phyloP scores from a whole-genome alignment of 2,797 vertebrate species.

The Hemitrygon akajei region DNA sequence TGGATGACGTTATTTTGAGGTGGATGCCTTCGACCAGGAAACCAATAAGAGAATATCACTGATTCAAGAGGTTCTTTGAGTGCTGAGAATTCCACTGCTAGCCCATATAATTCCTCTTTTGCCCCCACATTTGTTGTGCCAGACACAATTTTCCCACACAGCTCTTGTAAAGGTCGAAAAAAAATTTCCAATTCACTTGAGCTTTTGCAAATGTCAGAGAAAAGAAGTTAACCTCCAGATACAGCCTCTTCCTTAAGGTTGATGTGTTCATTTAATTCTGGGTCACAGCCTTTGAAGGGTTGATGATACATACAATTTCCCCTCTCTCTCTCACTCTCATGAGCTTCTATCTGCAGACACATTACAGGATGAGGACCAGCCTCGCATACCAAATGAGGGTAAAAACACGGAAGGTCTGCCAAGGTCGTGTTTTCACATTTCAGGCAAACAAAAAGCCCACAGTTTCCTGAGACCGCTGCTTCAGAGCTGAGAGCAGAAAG shows the following conservation, averaged over 20 bases:
- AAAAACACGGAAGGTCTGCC: neutral
- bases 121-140: neutral
- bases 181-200: neutral
- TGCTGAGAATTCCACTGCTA: neutral
- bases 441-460: neutral
- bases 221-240: neutral
- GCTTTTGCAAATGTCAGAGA: neutral
- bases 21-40: neutral
- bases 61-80: neutral
- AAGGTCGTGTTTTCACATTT: neutral
- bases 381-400: neutral
- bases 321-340: neutral
- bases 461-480: neutral
- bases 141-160: neutral
- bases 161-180: neutral
- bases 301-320: neutral
- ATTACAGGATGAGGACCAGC: neutral
- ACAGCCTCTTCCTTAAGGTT: neutral
- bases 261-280: slow-evolving; percentile 3
- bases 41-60: neutral
- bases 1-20: neutral
- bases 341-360: neutral
- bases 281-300: neutral
- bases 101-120: neutral
- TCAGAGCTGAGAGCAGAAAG: neutral